Conservation (phyloP, 1,140 invertebrate species). For the Branchinecta lindahli region DNA sequence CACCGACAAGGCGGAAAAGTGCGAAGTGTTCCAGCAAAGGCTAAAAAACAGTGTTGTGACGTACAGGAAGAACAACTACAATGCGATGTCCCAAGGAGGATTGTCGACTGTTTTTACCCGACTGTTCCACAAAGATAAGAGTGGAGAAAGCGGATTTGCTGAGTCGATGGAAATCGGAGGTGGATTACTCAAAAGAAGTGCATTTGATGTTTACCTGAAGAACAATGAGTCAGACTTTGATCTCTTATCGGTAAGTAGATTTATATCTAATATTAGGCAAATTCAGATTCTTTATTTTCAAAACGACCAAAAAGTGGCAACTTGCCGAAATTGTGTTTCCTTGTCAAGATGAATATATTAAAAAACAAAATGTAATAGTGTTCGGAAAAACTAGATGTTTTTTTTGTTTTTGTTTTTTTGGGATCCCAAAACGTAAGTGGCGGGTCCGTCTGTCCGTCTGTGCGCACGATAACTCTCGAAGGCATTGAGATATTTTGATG, state of each 20-base stretch:
- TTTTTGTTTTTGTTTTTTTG: no score
- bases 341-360: no score
- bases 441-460: no score
- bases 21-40: slow-evolving; percentile 21
- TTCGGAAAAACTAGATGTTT: no score
- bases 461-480: no score
- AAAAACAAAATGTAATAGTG: no score
- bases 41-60: slow-evolving; percentile 26
- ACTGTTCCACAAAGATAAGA: slow-evolving; percentile 38
- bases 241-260: slow-evolving; percentile 34
- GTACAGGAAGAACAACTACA: slow-evolving; percentile 44
- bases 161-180: slow-evolving; percentile 53
- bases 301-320: no score
- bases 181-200: slow-evolving; percentile 55
- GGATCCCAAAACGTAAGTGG: no score
- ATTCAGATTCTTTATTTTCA: slow-evolving; percentile 14
- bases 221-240: slow-evolving; percentile 35
- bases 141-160: slow-evolving; percentile 50
- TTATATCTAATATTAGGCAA: slow-evolving; percentile 8
- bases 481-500: no score
- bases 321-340: no score
- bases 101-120: slow-evolving; percentile 52
- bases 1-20: slow-evolving; percentile 24
- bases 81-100: slow-evolving; percentile 46
- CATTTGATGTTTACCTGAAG: slow-evolving; percentile 51